phyloP scores from a whole-genome alignment of 2,113 vertebrate species.

The Antigone vipio region DNA sequence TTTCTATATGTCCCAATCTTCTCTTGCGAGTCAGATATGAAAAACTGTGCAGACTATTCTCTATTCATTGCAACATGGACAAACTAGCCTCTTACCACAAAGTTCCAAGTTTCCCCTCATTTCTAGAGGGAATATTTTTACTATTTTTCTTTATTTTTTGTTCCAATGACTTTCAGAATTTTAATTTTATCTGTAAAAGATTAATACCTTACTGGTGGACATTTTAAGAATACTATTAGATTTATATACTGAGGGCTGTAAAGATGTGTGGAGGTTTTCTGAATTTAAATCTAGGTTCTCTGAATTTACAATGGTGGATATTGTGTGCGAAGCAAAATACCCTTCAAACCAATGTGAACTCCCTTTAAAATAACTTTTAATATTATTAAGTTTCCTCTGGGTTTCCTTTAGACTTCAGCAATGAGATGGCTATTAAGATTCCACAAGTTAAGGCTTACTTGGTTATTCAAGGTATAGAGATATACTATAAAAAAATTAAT shows the following conservation, averaged over 20 bases:
- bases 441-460: constrained; percentile 60
- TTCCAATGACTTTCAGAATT: constrained; percentile 54
- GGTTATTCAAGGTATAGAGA: constrained; percentile 47
- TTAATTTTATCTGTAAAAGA: constrained; percentile 71
- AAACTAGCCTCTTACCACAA: constrained; percentile 54
- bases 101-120: constrained; percentile 61
- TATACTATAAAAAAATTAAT: constrained; percentile 54
- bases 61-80: constrained; percentile 61
- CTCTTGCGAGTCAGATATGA: constrained; percentile 31
- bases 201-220: constrained; percentile 32
- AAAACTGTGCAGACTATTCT: constrained; percentile 58
- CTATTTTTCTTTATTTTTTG: constrained; percentile 53
- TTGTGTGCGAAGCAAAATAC: constrained; percentile 69
- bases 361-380: constrained; percentile 79
- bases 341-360: constrained; percentile 70
- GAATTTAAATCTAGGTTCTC: constrained; percentile 54
- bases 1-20: constrained; percentile 55
- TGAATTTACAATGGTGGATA: constrained; percentile 74
- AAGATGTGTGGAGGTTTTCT: constrained; percentile 57
- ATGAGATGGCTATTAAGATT: constrained; percentile 70
- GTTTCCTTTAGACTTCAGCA: constrained; percentile 74
- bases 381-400: constrained; percentile 77
- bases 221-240: constrained; percentile 40
- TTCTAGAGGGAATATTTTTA: constrained; percentile 58
- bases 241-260: constrained; percentile 56